These are phyloP conservation scores for Macquaria australasica DNA, from an alignment of 2,113 vertebrate genomes.

Conservation along the genomic window DNA sequence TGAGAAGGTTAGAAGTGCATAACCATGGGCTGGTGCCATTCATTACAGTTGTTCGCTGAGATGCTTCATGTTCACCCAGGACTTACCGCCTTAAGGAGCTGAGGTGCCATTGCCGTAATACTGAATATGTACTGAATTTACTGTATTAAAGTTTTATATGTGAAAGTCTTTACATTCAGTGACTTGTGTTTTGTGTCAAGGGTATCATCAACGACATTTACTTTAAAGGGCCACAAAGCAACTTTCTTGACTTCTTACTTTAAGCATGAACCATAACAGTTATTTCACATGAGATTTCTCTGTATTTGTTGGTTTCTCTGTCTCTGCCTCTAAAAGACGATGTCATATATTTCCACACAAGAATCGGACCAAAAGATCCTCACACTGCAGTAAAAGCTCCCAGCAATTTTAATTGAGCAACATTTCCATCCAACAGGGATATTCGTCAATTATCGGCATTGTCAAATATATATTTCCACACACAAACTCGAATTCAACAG, in stretches of 20 bases:
- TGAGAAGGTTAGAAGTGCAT: background rate
- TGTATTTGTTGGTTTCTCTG: background rate
- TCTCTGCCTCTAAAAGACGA: background rate
- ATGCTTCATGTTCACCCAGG: background rate
- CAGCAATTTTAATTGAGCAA: too few species aligned
- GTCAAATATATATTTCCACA: background rate
- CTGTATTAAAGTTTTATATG: conserved; percentile 38
- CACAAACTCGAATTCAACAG: background rate
- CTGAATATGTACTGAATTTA: background rate
- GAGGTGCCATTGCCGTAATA: background rate
- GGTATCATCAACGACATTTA: background rate
- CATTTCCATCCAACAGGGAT: too few species aligned
- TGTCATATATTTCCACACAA: too few species aligned
- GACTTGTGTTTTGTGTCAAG: background rate
- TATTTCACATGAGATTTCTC: background rate
- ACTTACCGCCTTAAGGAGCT: background rate
- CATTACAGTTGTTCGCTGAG: background rate
- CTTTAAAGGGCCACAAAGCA: background rate
- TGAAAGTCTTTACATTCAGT: background rate
- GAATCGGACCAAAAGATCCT: too few species aligned
- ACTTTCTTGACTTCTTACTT: background rate
- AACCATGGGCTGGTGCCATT: background rate
- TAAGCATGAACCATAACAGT: background rate
- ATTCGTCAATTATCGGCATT: too few species aligned
- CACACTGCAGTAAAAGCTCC: too few species aligned